Evolutionary conservation across 2,888 invertebrate species (phyloP).

Genomic region (Erynnis tages): DNA sequence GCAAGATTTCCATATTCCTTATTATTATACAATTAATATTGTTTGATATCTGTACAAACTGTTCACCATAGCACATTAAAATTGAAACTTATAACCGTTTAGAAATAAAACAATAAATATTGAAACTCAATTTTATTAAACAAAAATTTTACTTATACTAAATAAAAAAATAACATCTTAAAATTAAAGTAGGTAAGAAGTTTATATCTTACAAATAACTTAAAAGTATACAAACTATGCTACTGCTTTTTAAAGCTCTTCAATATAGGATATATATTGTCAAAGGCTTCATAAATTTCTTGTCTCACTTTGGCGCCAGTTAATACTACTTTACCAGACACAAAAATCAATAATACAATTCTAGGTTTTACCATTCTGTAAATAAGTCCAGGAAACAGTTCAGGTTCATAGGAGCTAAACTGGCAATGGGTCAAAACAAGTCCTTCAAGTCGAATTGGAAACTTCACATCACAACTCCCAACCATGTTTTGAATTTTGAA

Average conservation of each 20-base stretch:
- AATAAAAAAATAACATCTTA: neutral
- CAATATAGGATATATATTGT: conserved; percentile 97
- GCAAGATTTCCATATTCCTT: too few species aligned
- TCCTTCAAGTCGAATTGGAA: conserved; percentile 88
- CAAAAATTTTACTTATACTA: neutral
- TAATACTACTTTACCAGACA: conserved; percentile 98
- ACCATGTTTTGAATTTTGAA: conserved; percentile 93
- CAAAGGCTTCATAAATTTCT: conserved; percentile 97
- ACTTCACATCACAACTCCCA: conserved; percentile 89
- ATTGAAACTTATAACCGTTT: neutral
- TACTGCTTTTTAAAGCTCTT: conserved; percentile 96
- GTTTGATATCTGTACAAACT: too few species aligned
- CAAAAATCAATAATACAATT: conserved; percentile 98
- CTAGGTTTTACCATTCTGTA: conserved; percentile 99
- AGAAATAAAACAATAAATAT: neutral
- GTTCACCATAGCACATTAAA: too few species aligned
- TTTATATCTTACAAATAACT: conserved; percentile 7
- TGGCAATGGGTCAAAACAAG: conserved; percentile 88
- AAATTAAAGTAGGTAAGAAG: too few species aligned
- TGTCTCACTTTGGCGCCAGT: conserved; percentile 97
- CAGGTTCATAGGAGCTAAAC: conserved; percentile 96
- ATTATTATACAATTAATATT: too few species aligned
- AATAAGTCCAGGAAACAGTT: conserved; percentile 98
- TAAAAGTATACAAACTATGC: conserved; percentile 21
- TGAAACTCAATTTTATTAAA: neutral